Conservation (phyloP, 2,113 vertebrate genomes). For the Tinamus guttatus region DNA sequence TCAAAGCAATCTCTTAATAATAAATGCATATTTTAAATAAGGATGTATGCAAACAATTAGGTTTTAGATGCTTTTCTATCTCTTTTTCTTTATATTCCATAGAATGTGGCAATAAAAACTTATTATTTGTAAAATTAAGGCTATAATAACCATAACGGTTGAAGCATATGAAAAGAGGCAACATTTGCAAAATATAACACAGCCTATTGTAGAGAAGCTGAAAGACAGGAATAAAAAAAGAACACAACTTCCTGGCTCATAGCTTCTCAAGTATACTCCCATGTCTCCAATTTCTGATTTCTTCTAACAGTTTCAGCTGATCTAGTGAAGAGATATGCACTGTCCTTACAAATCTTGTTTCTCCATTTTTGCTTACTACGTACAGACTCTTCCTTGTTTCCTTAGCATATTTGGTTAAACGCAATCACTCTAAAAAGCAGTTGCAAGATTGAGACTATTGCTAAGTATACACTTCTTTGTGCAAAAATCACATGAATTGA, state of each 20-base stretch:
- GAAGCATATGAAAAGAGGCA: background rate
- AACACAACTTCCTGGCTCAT: accelerated
- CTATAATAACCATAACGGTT: background rate
- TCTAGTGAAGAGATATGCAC: background rate
- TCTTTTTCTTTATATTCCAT: background rate
- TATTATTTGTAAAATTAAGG: background rate
- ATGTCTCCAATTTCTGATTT: background rate
- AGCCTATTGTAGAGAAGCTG: background rate
- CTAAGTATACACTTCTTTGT: background rate
- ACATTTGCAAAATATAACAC: background rate
- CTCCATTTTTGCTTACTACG: background rate
- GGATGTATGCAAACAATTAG: background rate
- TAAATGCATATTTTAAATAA: background rate
- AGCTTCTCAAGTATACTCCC: background rate
- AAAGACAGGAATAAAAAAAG: background rate
- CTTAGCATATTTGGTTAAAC: background rate
- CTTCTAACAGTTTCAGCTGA: background rate
- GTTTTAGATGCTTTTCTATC: background rate
- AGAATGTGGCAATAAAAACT: background rate
- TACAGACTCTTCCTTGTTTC: background rate
- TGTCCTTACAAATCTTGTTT: background rate
- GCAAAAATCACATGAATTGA: background rate
- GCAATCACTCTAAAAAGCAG: background rate
- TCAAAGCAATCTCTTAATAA: background rate
- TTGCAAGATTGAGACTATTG: background rate